Base-by-base conservation (phyloP, 2,888 invertebrate genomes). In the Morinoia aosen region DNA sequence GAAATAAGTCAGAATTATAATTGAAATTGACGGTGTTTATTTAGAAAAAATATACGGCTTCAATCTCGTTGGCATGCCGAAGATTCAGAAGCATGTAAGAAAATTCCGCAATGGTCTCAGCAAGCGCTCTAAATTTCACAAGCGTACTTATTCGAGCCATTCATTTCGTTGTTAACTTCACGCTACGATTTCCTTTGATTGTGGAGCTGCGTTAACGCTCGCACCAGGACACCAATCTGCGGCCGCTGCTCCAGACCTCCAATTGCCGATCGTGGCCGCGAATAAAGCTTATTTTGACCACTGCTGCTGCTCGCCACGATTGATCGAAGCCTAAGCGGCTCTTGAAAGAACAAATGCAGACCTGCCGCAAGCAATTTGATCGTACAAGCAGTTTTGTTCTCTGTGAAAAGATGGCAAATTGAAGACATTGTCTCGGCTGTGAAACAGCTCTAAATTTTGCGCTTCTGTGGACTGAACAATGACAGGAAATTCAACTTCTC, bases 231-330 rank as follows among this genome's bases (percentile, higher is more conserved):
- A 61, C 61, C 61, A 61, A 8, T 61, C 8, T 61, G 90, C 90
- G 19, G 90, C 90, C 40, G 19, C 90, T 11, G 8, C 90, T 90
- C 48, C 40, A 39, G n/a, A 12, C 39, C 48, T 90, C 90, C 90
- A 90, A 90, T 90, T 90, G 90, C 40, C 40, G 39, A 40, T 90
- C 39, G 90, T 90, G 90, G 90, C 40, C 16, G 90, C 90, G 19
- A 90, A 90, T 90, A 90, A 90, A 90, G 90, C 90, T 40, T 90
- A 90, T 90, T 90, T 90, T 90, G 90, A 90, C 90, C 90, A 19
- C 48, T 90, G 48, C 40, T 39, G 12, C 48, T 90, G 39, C 39
- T 90, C 48, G 16, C 14, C 90, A 90, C 90, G 90, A 90, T 90
- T 90, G 90, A 90, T 90, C 90, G 90, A 90, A 14, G 90, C 90